phyloP scores from a whole-genome alignment of 2,888 invertebrate species.

The Coremacera marginata region DNA sequence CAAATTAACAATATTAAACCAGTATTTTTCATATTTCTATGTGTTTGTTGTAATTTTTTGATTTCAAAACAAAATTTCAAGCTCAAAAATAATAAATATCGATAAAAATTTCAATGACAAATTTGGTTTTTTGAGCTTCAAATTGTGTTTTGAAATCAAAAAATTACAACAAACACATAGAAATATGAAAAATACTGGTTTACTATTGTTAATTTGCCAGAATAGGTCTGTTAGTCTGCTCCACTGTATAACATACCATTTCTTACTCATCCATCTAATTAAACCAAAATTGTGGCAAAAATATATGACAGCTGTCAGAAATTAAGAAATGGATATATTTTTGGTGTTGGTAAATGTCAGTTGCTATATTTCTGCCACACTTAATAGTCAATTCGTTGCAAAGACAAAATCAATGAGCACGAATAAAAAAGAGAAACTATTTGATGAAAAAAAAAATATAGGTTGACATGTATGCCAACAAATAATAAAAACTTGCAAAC shows the following conservation, averaged over 20 bases:
- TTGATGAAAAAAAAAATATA: conserved; percentile 19
- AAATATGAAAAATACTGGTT: no score
- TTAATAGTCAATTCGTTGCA: background rate
- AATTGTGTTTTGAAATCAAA: no score
- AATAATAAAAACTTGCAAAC: background rate
- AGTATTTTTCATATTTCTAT: no score
- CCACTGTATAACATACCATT: background rate
- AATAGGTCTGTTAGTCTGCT: no score
- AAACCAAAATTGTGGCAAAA: background rate
- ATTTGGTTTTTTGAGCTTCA: no score
- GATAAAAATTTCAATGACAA: no score
- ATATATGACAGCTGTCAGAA: conserved; percentile 52
- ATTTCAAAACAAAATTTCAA: no score
- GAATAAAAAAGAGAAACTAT: conserved; percentile 35
- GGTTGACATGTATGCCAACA: background rate
- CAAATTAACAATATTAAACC: no score
- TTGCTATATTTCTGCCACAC: background rate
- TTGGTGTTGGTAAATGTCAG: background rate
- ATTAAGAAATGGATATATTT: conserved; percentile 44
- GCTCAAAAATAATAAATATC: no score
- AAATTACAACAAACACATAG: no score
- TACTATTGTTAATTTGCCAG: no score
- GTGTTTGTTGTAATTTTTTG: no score
- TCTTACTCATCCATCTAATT: background rate
- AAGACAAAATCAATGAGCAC: background rate